A percentile compares a stretch with the other conserved stretches of the same genome.
Evolutionary conservation across 2,797 vertebrate species (phyloP).

Genomic region (Paedocypris micromegethes): DNA sequence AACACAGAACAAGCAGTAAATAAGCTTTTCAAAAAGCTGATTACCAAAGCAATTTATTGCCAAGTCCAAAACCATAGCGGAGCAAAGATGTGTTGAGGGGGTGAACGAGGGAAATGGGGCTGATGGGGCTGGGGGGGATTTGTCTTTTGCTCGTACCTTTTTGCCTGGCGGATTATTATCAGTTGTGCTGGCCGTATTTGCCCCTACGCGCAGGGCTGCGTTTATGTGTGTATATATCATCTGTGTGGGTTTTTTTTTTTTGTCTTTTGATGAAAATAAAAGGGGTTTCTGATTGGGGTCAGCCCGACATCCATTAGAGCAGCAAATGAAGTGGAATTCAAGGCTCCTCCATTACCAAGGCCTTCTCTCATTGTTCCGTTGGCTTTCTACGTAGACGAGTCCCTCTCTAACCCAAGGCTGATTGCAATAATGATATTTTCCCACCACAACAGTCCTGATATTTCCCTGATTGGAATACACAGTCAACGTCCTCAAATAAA

Average conservation of each 20-base stretch:
- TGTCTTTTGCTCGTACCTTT: constrained; percentile 39
- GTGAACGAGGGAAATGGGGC: constrained; percentile 4
- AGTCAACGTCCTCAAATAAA: constrained; percentile 63
- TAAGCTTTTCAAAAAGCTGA: constrained; percentile 81
- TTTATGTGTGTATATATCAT: constrained; percentile 30
- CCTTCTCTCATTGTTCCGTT: constrained; percentile 62
- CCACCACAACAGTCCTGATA: constrained; percentile 63
- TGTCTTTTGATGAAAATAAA: constrained; percentile 69
- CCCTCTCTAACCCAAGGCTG: constrained; percentile 64
- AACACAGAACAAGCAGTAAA: constrained; percentile 79
- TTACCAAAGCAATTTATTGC: constrained; percentile 80
- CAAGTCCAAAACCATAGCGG: constrained; percentile 69
- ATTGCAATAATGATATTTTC: constrained; percentile 71
- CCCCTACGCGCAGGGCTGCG: constrained; percentile 14
- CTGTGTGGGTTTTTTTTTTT: constrained; percentile 67
- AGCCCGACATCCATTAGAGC: constrained; percentile 76
- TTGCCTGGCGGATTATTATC: constrained; percentile 39
- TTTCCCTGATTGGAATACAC: constrained; percentile 61
- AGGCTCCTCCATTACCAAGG: constrained; percentile 70
- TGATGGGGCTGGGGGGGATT: constrained; percentile 21
- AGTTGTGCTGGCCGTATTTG: constrained; percentile 23
- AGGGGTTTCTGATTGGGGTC: constrained; percentile 82
- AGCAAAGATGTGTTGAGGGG: constrained; percentile 59
- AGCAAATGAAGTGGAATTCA: constrained; percentile 75
- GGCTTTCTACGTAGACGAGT: constrained; percentile 51